Percentiles rank a stretch among this genome's conserved stretches.
These are phyloP conservation scores for Silurus asotus DNA, from an alignment of 2,113 vertebrate species.

Conservation along the genomic window DNA sequence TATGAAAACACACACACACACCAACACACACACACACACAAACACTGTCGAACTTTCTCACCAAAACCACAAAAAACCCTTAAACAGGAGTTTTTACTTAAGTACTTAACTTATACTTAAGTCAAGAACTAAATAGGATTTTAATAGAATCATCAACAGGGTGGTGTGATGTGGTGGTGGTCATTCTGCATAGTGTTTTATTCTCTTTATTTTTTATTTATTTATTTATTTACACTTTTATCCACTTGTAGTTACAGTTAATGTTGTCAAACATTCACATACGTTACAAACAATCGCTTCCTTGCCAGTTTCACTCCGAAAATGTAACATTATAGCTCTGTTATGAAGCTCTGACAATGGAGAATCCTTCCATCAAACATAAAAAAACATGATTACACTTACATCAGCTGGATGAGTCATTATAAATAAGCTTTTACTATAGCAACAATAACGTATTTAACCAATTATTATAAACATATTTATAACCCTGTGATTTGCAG, in stretches of 20 bases:
- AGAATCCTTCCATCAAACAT: not conserved
- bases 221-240: not conserved
- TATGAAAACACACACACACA: not conserved
- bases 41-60: not conserved
- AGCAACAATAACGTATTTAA: not conserved
- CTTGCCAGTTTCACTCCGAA: not conserved
- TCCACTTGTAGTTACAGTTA: not conserved
- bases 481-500: not conserved
- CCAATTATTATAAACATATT: not conserved
- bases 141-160: not conserved
- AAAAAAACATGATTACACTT: no score
- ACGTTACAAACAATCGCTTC: no score
- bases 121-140: no score
- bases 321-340: not conserved
- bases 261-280: not conserved
- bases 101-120: not conserved
- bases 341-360: not conserved
- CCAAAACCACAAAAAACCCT: not conserved
- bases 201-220: not conserved
- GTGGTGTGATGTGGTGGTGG: not conserved
- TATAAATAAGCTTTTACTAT: not conserved
- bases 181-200: not conserved
- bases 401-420: not conserved
- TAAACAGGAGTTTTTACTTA: not conserved
- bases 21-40: not conserved